Evolutionary conservation across 2,888 invertebrate species (phyloP), one percentile per base, ranked within the genome.

Genomic region (Dyspetes luteomarginatus): DNA sequence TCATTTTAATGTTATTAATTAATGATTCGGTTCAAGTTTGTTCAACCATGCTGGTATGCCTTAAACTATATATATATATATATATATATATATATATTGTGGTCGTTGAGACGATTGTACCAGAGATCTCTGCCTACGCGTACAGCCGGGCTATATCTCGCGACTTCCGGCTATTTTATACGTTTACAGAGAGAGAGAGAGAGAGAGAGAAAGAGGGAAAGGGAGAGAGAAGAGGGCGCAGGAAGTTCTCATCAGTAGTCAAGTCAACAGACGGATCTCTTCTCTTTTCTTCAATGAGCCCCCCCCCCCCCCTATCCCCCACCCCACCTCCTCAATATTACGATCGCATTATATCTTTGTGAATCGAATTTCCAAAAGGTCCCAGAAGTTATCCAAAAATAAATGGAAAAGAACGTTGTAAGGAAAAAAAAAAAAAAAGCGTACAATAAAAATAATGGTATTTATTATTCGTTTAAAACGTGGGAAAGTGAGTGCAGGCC

Each of bases 221-320:
- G 85, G 84, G 85, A 85, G 82, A n/a, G 43, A 5, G 19, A 45
- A 26, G 45, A 45, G 24, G 17, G 71, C 73, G 78, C 81, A 83
- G 85, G 84, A 86, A 85, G 82, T 83, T 68, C 86, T 88, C 87
- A 86, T 88, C 88, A 87, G 86, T 85, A 87, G 85, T 88, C 86
- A 79, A 83, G 82, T 77, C 81, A 68, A 73, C 68, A 26, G 30
- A 52, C 55, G 52, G 48, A 81, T 82, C 64, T 73, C 68, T 64
- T 78, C 79, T 72, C 72, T 67, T 79, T 80, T 75, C 75, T 71
- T 79, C 58, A 60, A 71, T 56, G 55, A 67, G 50, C 24, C 15
- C n/a, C 26, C 24, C 36, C 56, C 76, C 26, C 5, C 62, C 36
- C 26, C 41, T n/a, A 24, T 72, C 15, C 60, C n/a, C n/a, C n/a